Evolutionary conservation across 2,797 vertebrate species (phyloP), one percentile per base, ranked within the genome.

Genomic region (Kryptopterus vitreolus): DNA sequence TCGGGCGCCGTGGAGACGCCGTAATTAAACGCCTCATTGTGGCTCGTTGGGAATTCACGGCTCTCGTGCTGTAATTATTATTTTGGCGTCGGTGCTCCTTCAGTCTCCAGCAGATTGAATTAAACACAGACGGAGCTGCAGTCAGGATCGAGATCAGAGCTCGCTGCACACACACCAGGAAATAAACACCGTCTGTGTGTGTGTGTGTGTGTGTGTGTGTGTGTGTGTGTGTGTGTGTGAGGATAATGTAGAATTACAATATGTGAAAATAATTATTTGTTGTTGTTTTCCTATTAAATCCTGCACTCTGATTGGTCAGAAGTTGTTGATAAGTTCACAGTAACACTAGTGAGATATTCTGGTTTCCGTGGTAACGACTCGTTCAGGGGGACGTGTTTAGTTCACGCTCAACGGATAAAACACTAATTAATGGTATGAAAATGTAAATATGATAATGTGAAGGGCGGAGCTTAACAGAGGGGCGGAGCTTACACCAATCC

Each of bases 11-110:
- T 89, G 68, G 81, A 87, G 90, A 91, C 87, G 80, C 89, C 87
- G 89, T 92, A 93, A 93, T 93, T 92, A 93, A 93, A 93, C 89
- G 92, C 91, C 91, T 92, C 90, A 92, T 93, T 92, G 90, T 92
- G 89, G 92, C 90, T 92, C 90, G 90, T 89, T 91, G 91, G 92
- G 91, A 92, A 91, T 92, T 92, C 89, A 90, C 89, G 89, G 89
- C 91, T 91, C 88, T 90, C 89, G 87, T 87, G 72, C 87, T 69
- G 85, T 92, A 91, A 92, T 93, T 90, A 92, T 92, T 91, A 93
- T 92, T 93, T 92, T 90, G 90, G 90, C 90, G 89, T 91, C 87
- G 88, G 89, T 43, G 77, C 90, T 92, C 90, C 91, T 90, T 90
- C 90, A 90, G 88, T 89, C 87, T 82, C 83, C 86, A 84, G 89